A percentile compares a stretch with the other conserved stretches of the same genome.
Conservation (phyloP, 2,797 vertebrate species). For the Tangara arthus region DNA sequence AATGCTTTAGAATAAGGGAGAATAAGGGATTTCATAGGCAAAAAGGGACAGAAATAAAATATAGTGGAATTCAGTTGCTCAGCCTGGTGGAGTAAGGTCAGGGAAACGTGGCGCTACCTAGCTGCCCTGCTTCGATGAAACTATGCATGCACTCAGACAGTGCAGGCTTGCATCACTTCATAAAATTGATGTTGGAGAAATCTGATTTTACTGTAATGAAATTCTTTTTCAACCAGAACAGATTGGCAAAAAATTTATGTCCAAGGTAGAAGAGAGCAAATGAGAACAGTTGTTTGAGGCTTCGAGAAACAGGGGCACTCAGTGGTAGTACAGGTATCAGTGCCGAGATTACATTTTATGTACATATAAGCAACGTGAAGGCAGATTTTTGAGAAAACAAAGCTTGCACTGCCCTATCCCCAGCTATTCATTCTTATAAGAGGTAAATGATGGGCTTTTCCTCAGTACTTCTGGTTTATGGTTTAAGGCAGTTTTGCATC, state of each 20-base stretch:
- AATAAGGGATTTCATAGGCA: not conserved
- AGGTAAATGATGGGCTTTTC: not conserved
- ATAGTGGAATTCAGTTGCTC: not conserved
- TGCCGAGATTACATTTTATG: not conserved
- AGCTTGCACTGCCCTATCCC: not conserved
- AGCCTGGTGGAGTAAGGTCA: not conserved
- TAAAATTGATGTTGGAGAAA: not conserved
- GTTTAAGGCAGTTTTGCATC: not conserved
- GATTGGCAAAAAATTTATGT: not conserved
- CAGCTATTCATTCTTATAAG: not conserved
- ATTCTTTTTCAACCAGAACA: not conserved
- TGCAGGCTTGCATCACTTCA: not conserved
- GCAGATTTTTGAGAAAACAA: not conserved
- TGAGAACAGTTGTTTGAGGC: not conserved
- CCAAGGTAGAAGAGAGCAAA: not conserved
- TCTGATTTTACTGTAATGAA: not conserved
- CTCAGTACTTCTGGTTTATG: fast-evolving
- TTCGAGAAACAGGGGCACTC: not conserved
- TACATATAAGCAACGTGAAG: not conserved
- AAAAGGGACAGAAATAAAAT: not conserved
- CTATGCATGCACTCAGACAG: fast-evolving
- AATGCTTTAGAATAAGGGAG: not conserved
- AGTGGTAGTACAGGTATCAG: not conserved
- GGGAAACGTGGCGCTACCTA: not conserved
- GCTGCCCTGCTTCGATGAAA: not conserved